Evolutionary conservation across 2,113 vertebrate genomes (phyloP), one percentile per base, ranked within the genome.

Genomic region (Prietella phreatophila): DNA sequence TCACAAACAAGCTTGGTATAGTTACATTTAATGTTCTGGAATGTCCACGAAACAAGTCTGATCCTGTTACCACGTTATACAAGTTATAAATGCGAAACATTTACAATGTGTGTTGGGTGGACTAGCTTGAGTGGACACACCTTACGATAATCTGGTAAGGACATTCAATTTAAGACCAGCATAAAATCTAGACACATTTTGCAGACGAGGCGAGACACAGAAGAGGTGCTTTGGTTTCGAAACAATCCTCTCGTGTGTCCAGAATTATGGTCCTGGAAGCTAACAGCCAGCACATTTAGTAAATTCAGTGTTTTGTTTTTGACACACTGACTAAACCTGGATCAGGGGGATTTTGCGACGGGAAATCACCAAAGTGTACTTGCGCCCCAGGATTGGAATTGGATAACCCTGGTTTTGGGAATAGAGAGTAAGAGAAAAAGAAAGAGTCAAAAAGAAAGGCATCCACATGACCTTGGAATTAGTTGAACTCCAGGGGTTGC

Each of bases 391-490:
- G 55, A 60, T 4, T 78, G 42, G 42, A 50, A 75, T 50, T 14
- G 75, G 22, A 76, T 50, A 47, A 79, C 2, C 3, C 27, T 80
- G 76, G 27, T 30, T 30, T 80, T 17, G n/a, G 78, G 87, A 83
- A 86, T 83, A 91, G 89, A 90, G 84, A 84, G 85, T 89, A 89
- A 90, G 87, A 90, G 91, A 87, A 83, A 53, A 19, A 30, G 50
- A 55, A 79, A 81, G n/a, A 36, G 30, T 36, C 17, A 82, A 22
- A 82, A 60, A 82, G 80, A 60, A 87, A 90, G 85, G 89, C 83
- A 88, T 92, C 89, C 88, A 91, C 76, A 93, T 93, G 92, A 94
- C 95, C 95, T 94, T 93, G 95, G 94, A 95, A 95, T 94, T 94
- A 95, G 94, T 93, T 91, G 93, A 93, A 89, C 91, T 94, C 93